phyloP scores from a whole-genome alignment of 2,888 invertebrate species.

The Listrodromus nycthemerus region DNA sequence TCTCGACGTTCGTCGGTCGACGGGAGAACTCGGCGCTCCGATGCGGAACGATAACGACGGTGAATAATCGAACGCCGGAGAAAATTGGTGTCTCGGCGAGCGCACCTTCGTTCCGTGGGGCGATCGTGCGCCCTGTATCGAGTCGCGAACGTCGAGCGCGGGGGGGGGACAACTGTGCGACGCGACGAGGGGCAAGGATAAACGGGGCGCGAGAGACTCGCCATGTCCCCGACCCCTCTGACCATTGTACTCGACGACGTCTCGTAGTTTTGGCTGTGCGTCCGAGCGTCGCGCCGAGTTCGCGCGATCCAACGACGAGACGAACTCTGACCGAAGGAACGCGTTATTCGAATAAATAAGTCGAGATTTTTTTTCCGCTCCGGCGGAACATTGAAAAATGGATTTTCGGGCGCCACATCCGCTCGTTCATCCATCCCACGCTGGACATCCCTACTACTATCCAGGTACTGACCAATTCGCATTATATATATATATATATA shows the following conservation, averaged over 20 bases:
- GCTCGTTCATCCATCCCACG: conserved; percentile 81
- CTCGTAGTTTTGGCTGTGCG: conserved; percentile 54
- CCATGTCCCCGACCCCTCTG: conserved; percentile 40
- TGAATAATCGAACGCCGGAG: neutral
- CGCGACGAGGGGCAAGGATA: conserved; percentile 11
- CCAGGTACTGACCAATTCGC: conserved; percentile 68
- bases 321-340: neutral
- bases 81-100: neutral
- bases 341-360: neutral
- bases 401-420: conserved; percentile 83
- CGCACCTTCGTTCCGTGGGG: neutral
- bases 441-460: conserved; percentile 81
- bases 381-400: conserved; percentile 72
- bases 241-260: conserved; percentile 43
- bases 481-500: no score
- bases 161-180: neutral
- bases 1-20: neutral
- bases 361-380: neutral
- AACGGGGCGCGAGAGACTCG: conserved; percentile 18
- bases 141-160: conserved; percentile 24
- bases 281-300: conserved; percentile 10
- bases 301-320: conserved; percentile 14
- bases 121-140: conserved; percentile 15
- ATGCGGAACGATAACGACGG: neutral
- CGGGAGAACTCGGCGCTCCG: no score